Evolutionary conservation across 2,797 vertebrate genomes (phyloP), one percentile per base, ranked within the genome.

Genomic region (Falco peregrinus): DNA sequence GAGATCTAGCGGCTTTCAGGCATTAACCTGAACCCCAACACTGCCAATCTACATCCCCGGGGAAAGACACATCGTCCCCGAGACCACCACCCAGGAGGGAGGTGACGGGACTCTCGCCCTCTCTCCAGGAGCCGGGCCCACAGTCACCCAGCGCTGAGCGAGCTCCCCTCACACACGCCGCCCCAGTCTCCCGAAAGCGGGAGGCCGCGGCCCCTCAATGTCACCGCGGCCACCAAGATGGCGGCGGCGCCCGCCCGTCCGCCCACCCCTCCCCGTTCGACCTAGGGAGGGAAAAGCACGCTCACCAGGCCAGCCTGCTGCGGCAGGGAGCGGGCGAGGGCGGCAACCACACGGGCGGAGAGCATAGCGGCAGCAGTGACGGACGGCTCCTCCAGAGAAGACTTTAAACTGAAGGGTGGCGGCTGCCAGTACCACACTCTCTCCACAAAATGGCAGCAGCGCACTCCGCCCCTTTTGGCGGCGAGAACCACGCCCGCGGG

Each of bases 321-420:
- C 25, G 99, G 99, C 60, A 99, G 96, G 77, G 97, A 94, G 83
- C 99, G 98, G 93, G 96, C 98, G 91, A 99, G 97, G 74, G 98
- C 98, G 88, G 99, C 98, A 59, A 98, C 99, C 80, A 99, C 98
- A 94, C 99, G 99, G 92, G 99, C 99, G 60, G 99, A 99, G 96
- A 99, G 96, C 99, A 99, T 99, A 89, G 95, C 98, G 93, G 99
- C 95, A 53, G 98, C 98, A 98, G 98, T 57, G 37, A 37, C 37
- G 98, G 19, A 19, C 19, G 3, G 25, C 33, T 31, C 5, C 10
- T 0, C 13, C 1, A 4, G 10, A 31, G 3, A 16, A 33, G 10
- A 9, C 15, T 10, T 41, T 53, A n/a, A 16, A 12, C 17, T 6
- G 48, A 96, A 98, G 26, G 97, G 2, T 3, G 10, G 2, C 20